Percentiles rank a stretch among this genome's conserved stretches.
Conservation (phyloP, 2,797 vertebrate species). For the Odontamblyopus rebecca region DNA sequence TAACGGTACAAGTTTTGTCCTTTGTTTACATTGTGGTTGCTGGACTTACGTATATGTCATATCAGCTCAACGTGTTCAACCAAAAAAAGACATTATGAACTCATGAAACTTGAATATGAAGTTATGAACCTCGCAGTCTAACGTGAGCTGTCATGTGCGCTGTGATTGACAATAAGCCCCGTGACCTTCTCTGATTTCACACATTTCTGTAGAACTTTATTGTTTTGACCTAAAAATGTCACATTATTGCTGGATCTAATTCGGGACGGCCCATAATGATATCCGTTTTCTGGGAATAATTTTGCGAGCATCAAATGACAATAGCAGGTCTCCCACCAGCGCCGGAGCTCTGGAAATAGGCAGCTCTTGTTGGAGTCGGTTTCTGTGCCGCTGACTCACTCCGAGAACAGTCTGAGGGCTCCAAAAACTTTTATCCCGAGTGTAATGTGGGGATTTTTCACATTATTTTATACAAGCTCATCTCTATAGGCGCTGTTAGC, state of each 20-base stretch:
- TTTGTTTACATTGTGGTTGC: no score
- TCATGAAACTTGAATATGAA: neutral
- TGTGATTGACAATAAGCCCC: neutral
- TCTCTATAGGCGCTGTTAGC: no score
- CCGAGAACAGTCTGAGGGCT: neutral
- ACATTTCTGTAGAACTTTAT: neutral
- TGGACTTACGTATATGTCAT: no score
- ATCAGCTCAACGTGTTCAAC: no score
- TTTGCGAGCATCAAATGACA: constrained; percentile 61
- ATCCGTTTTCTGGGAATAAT: constrained; percentile 14
- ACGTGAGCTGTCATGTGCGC: neutral
- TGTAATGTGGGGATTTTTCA: neutral
- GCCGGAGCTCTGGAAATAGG: constrained; percentile 60
- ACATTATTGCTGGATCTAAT: neutral
- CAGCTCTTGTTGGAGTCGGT: constrained; percentile 56
- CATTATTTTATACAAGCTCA: neutral
- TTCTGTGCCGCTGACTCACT: constrained; percentile 48
- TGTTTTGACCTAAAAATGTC: neutral
- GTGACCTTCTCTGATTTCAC: constrained; percentile 14
- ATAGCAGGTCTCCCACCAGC: constrained; percentile 53
- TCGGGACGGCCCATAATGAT: neutral
- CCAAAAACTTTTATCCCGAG: neutral
- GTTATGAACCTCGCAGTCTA: neutral
- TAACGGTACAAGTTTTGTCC: no score
- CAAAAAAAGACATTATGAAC: no score